Conservation (phyloP, 1,140 invertebrate genomes). For the Pomphorhynchus laevis region DNA sequence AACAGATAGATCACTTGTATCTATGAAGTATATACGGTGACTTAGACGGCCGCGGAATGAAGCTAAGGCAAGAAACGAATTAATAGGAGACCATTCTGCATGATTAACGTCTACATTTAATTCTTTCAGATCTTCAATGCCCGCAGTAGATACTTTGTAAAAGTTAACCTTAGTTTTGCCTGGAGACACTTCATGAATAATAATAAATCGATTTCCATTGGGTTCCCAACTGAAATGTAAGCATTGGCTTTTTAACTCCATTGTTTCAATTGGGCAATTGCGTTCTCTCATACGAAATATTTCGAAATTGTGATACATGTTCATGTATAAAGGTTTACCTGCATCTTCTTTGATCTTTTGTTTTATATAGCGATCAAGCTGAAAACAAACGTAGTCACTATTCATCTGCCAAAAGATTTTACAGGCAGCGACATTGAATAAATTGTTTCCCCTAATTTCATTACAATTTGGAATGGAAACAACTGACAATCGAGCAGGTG, state of each 20-base stretch:
- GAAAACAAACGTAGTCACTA: slow-evolving; percentile 79
- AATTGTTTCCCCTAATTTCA: slow-evolving; percentile 34
- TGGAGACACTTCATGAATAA: slow-evolving; percentile 60
- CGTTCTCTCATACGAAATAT: slow-evolving; percentile 79
- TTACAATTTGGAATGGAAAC: background rate
- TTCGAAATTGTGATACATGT: slow-evolving; percentile 93
- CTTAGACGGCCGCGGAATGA: slow-evolving; percentile 28
- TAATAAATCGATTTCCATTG: slow-evolving; percentile 61
- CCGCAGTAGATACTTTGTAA: slow-evolving; percentile 45
- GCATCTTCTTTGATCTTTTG: slow-evolving; percentile 36
- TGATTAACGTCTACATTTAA: slow-evolving; percentile 1
- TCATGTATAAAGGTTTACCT: slow-evolving; percentile 33
- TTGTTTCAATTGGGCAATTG: slow-evolving; percentile 76
- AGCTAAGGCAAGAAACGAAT: no score
- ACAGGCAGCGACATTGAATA: slow-evolving; percentile 87
- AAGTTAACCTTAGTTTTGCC: slow-evolving; percentile 45
- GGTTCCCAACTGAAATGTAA: slow-evolving; percentile 84
- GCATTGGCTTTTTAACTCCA: slow-evolving; percentile 35
- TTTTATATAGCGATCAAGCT: slow-evolving; percentile 81
- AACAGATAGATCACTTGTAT: slow-evolving; percentile 61
- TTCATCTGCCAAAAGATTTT: slow-evolving; percentile 96
- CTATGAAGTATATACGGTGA: slow-evolving; percentile 48
- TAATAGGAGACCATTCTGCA: no score
- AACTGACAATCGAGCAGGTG: slow-evolving; percentile 19
- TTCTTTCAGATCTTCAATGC: slow-evolving; percentile 15